These are phyloP conservation scores for Poeciliopsis presidionis DNA, from an alignment of 2,797 vertebrate species.

Conservation along the genomic window DNA sequence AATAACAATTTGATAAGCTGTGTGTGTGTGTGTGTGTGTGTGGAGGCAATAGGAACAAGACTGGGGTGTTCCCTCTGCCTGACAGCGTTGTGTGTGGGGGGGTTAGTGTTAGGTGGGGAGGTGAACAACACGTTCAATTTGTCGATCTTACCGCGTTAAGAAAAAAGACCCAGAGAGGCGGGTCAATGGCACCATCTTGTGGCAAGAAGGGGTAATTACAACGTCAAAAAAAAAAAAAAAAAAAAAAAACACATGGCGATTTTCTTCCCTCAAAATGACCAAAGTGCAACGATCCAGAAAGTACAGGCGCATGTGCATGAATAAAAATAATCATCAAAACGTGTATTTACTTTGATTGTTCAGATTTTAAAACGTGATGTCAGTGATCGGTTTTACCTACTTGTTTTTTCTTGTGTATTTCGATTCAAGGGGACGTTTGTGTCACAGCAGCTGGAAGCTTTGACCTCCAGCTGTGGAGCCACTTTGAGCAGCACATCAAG, in stretches of 20 bases:
- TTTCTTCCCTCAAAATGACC: not conserved
- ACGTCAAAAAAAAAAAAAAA: not conserved
- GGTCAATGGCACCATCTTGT: slow-evolving; percentile 57
- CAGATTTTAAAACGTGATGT: not conserved
- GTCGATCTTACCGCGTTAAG: slow-evolving; percentile 5
- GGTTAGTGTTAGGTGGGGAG: slow-evolving; percentile 7
- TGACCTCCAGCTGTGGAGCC: not conserved
- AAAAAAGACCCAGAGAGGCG: not conserved
- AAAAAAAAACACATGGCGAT: not conserved
- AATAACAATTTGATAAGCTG: slow-evolving; percentile 73
- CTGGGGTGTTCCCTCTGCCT: slow-evolving; percentile 42
- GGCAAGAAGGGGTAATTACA: not conserved
- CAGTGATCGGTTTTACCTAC: not conserved
- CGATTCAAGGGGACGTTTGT: not conserved
- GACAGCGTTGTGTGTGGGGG: slow-evolving; percentile 17
- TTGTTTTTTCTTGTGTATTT: not conserved
- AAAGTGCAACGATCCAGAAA: not conserved
- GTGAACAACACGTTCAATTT: slow-evolving; percentile 59
- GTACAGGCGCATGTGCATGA: not conserved
- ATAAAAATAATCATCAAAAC: not conserved
- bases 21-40: slow-evolving; percentile 36
- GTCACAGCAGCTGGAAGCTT: not conserved
- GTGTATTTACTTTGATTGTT: not conserved
- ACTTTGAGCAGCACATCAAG: not conserved
- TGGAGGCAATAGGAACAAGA: slow-evolving; percentile 48